Base-by-base conservation (phyloP, 1,140 invertebrate species). In the Choristoneura fumiferana region DNA sequence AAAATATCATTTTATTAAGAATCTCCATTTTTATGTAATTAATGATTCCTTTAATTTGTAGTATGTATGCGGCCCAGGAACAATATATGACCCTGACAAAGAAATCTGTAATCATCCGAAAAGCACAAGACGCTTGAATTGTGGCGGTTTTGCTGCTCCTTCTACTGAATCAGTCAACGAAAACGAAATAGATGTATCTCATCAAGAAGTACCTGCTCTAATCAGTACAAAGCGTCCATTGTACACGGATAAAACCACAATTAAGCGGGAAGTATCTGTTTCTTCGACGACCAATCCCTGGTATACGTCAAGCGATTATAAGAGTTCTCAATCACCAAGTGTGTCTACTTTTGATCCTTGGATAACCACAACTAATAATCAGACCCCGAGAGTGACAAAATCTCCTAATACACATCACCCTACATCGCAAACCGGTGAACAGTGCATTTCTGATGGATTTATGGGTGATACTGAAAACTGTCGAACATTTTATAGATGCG, bases 401-500 rank as follows among this genome's bases (percentile, higher is more conserved):
- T 22, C 43, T 18, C 43, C 43, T 33, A 15, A 37, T 40, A 39
- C 45, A 36, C 33, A 8, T 17, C 52, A 17, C 45, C n/a, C 60
- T 13, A 61, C 8, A 29, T n/a, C 18, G 57, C 57, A 69, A 15
- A 63, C 53, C 36, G 64, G 39, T 38, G 62, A 49, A 54, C 76
- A 55, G 9, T 89, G 85, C 56, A 65, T 39, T 4, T 64, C 65
- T 34, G 93, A 94, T 87, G 95, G 94, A 65, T 95, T 94, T 81
- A 88, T 93, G 62, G 91, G 92, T 34, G 92, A 95, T 85, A 89
- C 87, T 35, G 81, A 90, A 61, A 91, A 96, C 73, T 96, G 95
- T 73, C 92, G 87, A 60, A 94, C 94, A 78, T 96, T 96, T 78
- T 95, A 95, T 73, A 91, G 94, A 81, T 96, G 95, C 83, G 93